A percentile compares a stretch with the other conserved stretches of the same genome.
These are phyloP conservation scores for Pseudomyrmex concolor DNA, from an alignment of 1,140 invertebrate genomes.

Conservation along the genomic window DNA sequence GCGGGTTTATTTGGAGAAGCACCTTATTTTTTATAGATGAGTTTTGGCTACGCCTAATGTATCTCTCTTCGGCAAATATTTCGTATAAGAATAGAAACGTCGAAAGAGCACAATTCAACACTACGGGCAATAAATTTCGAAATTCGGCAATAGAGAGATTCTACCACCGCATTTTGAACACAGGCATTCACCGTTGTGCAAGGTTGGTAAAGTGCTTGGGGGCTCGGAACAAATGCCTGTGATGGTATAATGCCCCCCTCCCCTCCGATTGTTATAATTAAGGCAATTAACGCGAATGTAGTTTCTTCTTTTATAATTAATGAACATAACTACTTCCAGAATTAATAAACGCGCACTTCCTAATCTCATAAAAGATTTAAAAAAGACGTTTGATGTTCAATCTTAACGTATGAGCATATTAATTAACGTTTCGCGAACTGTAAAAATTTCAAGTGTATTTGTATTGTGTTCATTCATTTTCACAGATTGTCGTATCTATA, in stretches of 20 bases:
- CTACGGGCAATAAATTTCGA: constrained; percentile 29
- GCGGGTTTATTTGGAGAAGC: constrained; percentile 34
- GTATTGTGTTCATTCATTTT: background rate
- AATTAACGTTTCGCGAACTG: constrained; percentile 71
- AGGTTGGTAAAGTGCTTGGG: constrained; percentile 7
- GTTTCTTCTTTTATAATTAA: constrained; percentile 57
- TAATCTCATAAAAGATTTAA: constrained; percentile 39
- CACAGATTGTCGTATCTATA: background rate
- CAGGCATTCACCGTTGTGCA: constrained; percentile 23
- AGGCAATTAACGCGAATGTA: constrained; percentile 51
- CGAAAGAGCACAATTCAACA: constrained; percentile 16
- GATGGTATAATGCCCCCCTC: constrained; percentile 9
- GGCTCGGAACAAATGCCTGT: constrained; percentile 35
- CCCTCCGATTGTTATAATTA: constrained; percentile 39
- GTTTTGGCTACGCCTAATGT: constrained; percentile 78
- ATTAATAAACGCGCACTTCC: constrained; percentile 59
- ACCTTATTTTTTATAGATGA: constrained; percentile 69
- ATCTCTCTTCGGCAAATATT: constrained; percentile 58
- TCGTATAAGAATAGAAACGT: constrained; percentile 21
- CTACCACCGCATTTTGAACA: background rate
- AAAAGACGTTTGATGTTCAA: constrained; percentile 50
- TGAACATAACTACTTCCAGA: constrained; percentile 49
- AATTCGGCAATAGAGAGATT: constrained; percentile 27
- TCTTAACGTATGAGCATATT: constrained; percentile 57
- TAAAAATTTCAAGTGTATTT: background rate